phyloP scores from a whole-genome alignment of 1,140 invertebrate genomes.

The Drosophila baimaii region DNA sequence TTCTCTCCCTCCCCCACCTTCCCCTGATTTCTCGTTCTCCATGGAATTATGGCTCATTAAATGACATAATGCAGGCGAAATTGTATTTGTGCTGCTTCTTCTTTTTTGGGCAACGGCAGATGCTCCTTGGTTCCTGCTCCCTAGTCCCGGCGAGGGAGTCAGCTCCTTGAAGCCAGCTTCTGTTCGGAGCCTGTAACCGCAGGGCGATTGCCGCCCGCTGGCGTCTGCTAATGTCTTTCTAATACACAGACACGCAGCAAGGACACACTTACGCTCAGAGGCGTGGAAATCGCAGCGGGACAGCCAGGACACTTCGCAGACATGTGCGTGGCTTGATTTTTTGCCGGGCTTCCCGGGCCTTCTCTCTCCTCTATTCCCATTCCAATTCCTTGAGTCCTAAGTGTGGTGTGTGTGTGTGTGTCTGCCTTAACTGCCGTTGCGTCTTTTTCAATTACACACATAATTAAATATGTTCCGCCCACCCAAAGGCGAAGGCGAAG shows the following conservation, averaged over 20 bases:
- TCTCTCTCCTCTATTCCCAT: constrained; percentile 26
- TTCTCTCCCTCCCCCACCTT: neutral
- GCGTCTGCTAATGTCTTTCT: constrained; percentile 71
- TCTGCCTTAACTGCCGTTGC: constrained; percentile 71
- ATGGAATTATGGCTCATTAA: constrained; percentile 79
- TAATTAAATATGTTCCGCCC: constrained; percentile 75
- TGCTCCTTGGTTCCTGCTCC: constrained; percentile 22
- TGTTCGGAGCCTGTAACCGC: constrained; percentile 33
- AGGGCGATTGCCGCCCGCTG: constrained; percentile 39
- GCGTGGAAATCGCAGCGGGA: constrained; percentile 41
- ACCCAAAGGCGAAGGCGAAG: constrained; percentile 14
- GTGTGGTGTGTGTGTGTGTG: too few relatives aligned
- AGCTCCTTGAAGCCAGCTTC: constrained; percentile 7
- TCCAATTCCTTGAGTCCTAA: constrained; percentile 30
- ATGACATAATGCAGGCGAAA: constrained; percentile 68
- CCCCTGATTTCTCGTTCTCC: constrained; percentile 29
- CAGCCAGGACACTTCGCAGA: constrained; percentile 46
- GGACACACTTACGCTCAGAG: constrained; percentile 12
- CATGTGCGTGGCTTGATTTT: constrained; percentile 67
- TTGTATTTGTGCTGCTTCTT: constrained; percentile 36
- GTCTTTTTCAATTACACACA: constrained; percentile 81
- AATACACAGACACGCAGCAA: constrained; percentile 69
- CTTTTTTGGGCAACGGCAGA: constrained; percentile 36
- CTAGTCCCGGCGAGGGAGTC: neutral
- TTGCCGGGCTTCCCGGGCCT: constrained; percentile 12